phyloP scores from a whole-genome alignment of 2,113 vertebrate genomes.

The Phyllostomus discolor region DNA sequence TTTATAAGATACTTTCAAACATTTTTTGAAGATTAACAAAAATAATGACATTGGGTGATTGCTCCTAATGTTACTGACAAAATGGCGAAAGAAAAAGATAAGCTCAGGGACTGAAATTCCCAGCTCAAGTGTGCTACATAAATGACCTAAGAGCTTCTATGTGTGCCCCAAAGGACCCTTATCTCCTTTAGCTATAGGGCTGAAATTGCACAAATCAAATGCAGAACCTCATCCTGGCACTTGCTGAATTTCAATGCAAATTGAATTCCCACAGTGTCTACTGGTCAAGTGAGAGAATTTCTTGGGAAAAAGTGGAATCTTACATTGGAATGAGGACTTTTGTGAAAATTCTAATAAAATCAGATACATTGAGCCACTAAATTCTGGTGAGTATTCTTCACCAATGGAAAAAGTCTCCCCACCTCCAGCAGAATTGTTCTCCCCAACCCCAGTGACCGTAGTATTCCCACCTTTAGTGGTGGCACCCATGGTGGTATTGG shows the following conservation, averaged over 20 bases:
- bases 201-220: not conserved
- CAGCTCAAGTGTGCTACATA: not conserved
- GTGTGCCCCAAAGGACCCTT: not conserved
- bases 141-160: not conserved
- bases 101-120: not conserved
- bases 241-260: not conserved
- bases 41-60: not conserved
- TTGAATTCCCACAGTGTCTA: not conserved
- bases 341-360: not conserved
- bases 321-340: not conserved
- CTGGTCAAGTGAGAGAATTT: not conserved
- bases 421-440: not conserved
- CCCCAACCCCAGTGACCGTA: not conserved
- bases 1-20: not conserved
- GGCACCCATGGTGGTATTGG: not conserved
- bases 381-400: not conserved
- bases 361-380: not conserved
- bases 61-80: not conserved
- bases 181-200: not conserved
- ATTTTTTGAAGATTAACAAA: not conserved
- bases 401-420: not conserved
- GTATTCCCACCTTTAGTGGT: not conserved
- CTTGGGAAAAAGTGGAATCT: not conserved
- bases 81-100: constrained; percentile 9
- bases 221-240: not conserved